Evolutionary conservation across 2,113 vertebrate species (phyloP).

Genomic region (Laticauda colubrina): DNA sequence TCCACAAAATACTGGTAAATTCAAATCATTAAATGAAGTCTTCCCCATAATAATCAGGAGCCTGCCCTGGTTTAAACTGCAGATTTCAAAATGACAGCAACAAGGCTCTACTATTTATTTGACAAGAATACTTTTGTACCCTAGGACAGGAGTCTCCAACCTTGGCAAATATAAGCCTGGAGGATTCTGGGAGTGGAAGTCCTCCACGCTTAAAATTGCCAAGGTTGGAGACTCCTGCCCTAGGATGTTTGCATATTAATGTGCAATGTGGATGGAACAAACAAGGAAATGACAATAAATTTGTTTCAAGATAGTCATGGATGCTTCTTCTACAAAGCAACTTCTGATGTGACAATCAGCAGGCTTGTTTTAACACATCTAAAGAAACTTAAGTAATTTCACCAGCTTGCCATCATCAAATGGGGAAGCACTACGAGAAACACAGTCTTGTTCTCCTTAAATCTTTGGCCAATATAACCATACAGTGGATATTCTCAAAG

Average conservation of each 20-base stretch:
- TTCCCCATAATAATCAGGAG: background rate
- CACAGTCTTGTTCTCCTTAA: background rate
- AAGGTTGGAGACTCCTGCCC: no score
- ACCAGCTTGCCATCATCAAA: background rate
- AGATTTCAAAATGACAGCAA: background rate
- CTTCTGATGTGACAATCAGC: background rate
- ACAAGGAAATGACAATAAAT: background rate
- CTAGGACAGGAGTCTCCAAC: background rate
- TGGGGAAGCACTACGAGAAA: background rate
- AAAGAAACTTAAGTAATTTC: background rate
- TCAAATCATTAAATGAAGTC: background rate
- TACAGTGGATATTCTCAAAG: background rate
- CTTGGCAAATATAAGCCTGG: no score
- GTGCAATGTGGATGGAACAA: background rate
- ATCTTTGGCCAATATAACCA: background rate
- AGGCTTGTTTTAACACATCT: background rate
- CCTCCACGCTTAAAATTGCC: no score
- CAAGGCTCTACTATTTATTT: background rate
- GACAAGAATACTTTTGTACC: background rate
- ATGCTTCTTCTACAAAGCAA: background rate
- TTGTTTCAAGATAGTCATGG: background rate
- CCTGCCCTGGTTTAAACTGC: background rate
- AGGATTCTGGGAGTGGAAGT: no score
- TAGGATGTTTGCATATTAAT: background rate
- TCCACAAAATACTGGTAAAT: background rate